Evolutionary conservation across 2,797 vertebrate species (phyloP).

Genomic region (Sebastes diaconus): DNA sequence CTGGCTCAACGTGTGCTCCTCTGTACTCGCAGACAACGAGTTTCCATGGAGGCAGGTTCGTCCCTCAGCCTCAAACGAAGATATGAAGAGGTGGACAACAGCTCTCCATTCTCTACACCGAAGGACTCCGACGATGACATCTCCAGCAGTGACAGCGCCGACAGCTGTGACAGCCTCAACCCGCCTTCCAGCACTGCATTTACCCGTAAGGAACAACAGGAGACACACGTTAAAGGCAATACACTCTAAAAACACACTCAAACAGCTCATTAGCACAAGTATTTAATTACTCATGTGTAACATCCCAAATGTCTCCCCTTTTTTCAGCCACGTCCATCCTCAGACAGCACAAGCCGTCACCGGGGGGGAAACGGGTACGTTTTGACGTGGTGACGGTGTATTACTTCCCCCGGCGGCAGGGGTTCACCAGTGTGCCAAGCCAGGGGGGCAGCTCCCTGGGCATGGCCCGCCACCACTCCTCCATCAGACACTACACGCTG

Average conservation of each 20-base stretch:
- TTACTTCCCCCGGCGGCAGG: conserved; percentile 94
- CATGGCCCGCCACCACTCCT: conserved; percentile 94
- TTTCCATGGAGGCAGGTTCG: conserved; percentile 92
- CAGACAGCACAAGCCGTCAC: conserved; percentile 87
- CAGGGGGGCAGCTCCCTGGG: conserved; percentile 96
- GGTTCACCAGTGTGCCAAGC: conserved; percentile 96
- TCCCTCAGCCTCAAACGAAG: conserved; percentile 91
- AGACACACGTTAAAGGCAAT: conserved; percentile 18
- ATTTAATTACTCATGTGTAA: not conserved
- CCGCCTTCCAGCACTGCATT: conserved; percentile 86
- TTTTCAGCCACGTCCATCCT: conserved; percentile 93
- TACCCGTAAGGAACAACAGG: conserved; percentile 86
- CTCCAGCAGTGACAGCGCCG: conserved; percentile 94
- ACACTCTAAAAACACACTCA: not conserved
- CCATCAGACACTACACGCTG: conserved; percentile 91
- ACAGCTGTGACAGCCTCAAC: conserved; percentile 97
- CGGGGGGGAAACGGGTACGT: conserved; percentile 89
- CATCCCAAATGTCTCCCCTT: not conserved
- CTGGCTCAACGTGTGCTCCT: not conserved
- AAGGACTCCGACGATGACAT: conserved; percentile 94
- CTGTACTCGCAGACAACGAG: conserved; percentile 76
- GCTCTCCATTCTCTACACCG: conserved; percentile 88
- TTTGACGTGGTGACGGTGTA: conserved; percentile 96
- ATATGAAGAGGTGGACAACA: conserved; percentile 92
- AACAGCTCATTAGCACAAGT: not conserved